Conservation (phyloP, 2,888 invertebrate genomes). For the Noctuana brunneofusca region DNA sequence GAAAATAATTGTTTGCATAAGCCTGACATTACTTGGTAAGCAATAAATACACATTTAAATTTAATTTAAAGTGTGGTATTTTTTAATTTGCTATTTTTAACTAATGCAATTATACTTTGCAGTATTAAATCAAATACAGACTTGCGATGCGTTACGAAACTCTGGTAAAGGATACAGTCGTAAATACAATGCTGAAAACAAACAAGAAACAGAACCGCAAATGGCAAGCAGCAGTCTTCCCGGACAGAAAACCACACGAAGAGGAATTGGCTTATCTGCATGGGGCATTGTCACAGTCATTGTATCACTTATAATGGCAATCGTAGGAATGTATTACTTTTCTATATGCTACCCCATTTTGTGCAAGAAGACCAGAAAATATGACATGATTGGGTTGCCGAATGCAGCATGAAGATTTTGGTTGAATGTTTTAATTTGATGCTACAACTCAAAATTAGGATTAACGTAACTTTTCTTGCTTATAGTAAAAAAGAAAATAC, state of each 20-base stretch:
- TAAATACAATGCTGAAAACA: slow-evolving; percentile 41
- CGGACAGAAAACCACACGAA: slow-evolving; percentile 53
- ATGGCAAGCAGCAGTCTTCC: slow-evolving; percentile 40
- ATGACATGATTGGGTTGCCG: slow-evolving; percentile 80
- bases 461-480: not conserved
- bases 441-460: not conserved
- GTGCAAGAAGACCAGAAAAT: slow-evolving; percentile 81
- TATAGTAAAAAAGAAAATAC: too few relatives aligned
- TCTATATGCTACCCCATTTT: slow-evolving; percentile 86
- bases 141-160: slow-evolving; percentile 49
- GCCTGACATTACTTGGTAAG: slow-evolving; percentile 63
- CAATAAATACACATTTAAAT: slow-evolving; percentile 24
- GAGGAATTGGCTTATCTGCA: slow-evolving; percentile 82
- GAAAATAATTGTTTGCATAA: slow-evolving; percentile 54
- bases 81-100: not conserved
- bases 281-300: slow-evolving; percentile 85
- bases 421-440: not conserved
- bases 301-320: slow-evolving; percentile 74
- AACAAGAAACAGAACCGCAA: slow-evolving; percentile 48
- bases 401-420: slow-evolving; percentile 54
- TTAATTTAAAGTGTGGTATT: not conserved
- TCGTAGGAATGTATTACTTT: slow-evolving; percentile 84
- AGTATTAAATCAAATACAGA: slow-evolving; percentile 57
- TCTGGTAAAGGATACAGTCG: slow-evolving; percentile 40
- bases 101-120: slow-evolving; percentile 40